Conservation (phyloP, 1,140 invertebrate species). For the Magallana gigas region DNA sequence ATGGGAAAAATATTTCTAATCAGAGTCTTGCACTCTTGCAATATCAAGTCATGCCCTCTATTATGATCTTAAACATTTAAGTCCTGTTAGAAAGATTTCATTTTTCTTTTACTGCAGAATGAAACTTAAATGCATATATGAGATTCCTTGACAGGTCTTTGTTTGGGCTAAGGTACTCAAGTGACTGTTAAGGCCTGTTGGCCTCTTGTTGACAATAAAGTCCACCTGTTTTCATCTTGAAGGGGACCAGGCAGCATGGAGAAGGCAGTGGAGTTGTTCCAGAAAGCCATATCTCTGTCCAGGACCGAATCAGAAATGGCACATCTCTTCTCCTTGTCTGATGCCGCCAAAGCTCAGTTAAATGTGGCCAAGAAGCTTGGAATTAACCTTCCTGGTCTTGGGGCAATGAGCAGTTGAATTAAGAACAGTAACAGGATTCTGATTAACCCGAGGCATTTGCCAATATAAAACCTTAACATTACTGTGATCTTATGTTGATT, state of each 20-base stretch:
- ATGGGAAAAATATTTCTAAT: too few species aligned
- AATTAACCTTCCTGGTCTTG: constrained; percentile 71
- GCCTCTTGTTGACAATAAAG: too few species aligned
- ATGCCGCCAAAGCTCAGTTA: constrained; percentile 90
- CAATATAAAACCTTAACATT: not conserved
- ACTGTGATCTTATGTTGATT: not conserved
- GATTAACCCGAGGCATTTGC: not conserved
- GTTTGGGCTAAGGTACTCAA: too few species aligned
- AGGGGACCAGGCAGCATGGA: constrained; percentile 87
- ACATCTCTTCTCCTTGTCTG: constrained; percentile 84
- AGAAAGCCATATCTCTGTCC: constrained; percentile 92
- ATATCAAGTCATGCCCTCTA: too few species aligned
- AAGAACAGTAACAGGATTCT: not conserved
- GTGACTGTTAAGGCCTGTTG: too few species aligned
- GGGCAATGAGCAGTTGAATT: not conserved
- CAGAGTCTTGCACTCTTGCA: too few species aligned
- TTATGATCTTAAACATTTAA: too few species aligned
- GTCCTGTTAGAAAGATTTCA: too few species aligned
- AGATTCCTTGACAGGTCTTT: too few species aligned
- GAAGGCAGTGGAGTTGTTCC: constrained; percentile 90
- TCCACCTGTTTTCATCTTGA: constrained; percentile 61
- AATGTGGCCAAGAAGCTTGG: constrained; percentile 89
- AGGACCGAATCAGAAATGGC: constrained; percentile 92
- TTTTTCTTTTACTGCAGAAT: too few species aligned
- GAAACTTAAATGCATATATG: too few species aligned